Percentiles rank a stretch among this genome's conserved stretches.
phyloP scores from a whole-genome alignment of 2,113 vertebrate species.

The Ammodytes dubius region DNA sequence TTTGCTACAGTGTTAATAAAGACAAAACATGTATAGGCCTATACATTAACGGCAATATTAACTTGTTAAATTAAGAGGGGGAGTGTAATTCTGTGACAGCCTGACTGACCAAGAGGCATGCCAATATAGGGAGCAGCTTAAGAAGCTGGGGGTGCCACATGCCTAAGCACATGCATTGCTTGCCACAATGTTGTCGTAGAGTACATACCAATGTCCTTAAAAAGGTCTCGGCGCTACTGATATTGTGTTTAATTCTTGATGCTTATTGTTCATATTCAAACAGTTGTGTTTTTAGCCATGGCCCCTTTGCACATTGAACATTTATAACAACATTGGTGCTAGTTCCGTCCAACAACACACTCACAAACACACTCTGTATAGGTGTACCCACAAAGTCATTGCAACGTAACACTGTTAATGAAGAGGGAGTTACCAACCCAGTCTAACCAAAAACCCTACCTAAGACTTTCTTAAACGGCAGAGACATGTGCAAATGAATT shows the following conservation, averaged over 20 bases:
- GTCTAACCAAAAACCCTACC: background rate
- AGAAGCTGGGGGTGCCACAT: too few species aligned
- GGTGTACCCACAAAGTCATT: background rate
- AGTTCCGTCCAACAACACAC: background rate
- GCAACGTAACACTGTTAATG: background rate
- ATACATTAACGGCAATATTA: too few species aligned
- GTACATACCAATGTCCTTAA: too few species aligned
- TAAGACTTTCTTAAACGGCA: background rate
- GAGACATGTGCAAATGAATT: background rate
- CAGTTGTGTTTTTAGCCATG: background rate
- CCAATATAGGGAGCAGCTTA: too few species aligned
- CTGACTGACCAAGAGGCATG: too few species aligned
- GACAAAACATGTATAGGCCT: too few species aligned
- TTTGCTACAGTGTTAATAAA: too few species aligned
- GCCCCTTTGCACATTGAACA: background rate
- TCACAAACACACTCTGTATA: background rate
- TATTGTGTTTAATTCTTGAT: conserved; percentile 5
- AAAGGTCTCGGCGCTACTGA: too few species aligned
- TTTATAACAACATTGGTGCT: background rate
- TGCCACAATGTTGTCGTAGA: too few species aligned
- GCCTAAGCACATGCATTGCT: too few species aligned
- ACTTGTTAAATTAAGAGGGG: too few species aligned
- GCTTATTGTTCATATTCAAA: background rate
- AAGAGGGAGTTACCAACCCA: background rate
- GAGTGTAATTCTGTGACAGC: too few species aligned